Base-by-base conservation (phyloP, 2,113 vertebrate species). In the Plectropomus leopardus region DNA sequence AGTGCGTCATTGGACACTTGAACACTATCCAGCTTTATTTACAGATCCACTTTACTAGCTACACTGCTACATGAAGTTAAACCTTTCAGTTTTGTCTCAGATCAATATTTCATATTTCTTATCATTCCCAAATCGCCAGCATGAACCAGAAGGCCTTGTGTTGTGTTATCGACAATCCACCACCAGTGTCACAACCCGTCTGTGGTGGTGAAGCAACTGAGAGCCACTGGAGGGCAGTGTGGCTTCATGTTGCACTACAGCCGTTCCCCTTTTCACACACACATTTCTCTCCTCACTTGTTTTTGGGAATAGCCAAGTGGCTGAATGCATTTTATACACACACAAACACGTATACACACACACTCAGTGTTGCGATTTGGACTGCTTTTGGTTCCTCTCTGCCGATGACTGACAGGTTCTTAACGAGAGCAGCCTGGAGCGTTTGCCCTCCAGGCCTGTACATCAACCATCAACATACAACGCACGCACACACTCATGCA, bases 151-250 rank as follows among this genome's bases (percentile, higher is more conserved):
- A 1, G 55, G 45, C n/a, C 28, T 54, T 4, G 11, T 19, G 50
- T 61, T 75, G 23, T 13, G 59, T 75, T 42, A 54, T 30, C 24
- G 59, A 68, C 59, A 59, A 68, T 75, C 28, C 19, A 54, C 67
- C 45, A 60, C 32, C 34, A 64, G 60, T 2, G 80, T 84, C 71
- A 55, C 67, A 82, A 47, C 4, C 1, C 0, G 2, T 34, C 15
- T 48, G 50, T 8, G 66, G 30, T 30, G 61, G 70, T 76, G 59
- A 76, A 51, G 53, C 79, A 51, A 26, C 59, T 14, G 1, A 44
- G 26, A 54, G 59, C 93, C 95, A 94, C 94, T 89, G 84, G 94
- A 86, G 93, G 95, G 94, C 95, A 95, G 91, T 94, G 85, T 94
- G 88, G 86, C 74, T 86, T 92, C 86, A 93, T 2, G 78, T 78